Evolutionary conservation across 2,888 invertebrate genomes (phyloP).

Genomic region (Tenthredo mesomela): DNA sequence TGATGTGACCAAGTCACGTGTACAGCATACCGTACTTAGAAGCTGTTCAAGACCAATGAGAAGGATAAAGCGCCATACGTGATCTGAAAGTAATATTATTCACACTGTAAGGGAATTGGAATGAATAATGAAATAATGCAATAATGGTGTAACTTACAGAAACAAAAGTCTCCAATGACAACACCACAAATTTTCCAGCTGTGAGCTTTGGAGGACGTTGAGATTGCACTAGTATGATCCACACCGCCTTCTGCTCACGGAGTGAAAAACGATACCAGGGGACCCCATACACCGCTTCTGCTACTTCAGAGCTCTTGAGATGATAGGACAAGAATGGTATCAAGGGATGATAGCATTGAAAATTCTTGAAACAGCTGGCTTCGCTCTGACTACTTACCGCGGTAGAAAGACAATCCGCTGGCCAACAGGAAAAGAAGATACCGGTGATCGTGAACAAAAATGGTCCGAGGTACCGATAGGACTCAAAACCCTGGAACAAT

Average conservation of each 20-base stretch:
- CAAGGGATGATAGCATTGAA: neutral
- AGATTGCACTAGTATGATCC: conserved; percentile 61
- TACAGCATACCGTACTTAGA: neutral
- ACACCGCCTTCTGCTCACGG: conserved; percentile 48
- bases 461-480: conserved; percentile 13
- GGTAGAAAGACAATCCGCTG: conserved; percentile 60
- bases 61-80: neutral
- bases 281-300: conserved; percentile 56
- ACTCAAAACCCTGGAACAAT: neutral
- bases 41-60: neutral
- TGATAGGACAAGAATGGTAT: neutral
- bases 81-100: conserved; percentile 16
- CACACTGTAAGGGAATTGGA: no score
- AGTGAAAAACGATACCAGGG: conserved; percentile 61
- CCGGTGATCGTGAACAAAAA: conserved; percentile 24
- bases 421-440: conserved; percentile 64
- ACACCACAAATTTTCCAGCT: conserved; percentile 63
- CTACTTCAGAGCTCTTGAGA: conserved; percentile 59
- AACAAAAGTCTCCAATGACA: conserved; percentile 64
- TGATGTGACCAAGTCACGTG: neutral
- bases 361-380: neutral
- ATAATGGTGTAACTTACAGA: conserved; percentile 13
- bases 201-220: conserved; percentile 61
- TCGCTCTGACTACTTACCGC: conserved; percentile 55
- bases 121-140: neutral